Conservation (phyloP, 2,888 invertebrate genomes). For the Plebejus melissa region DNA sequence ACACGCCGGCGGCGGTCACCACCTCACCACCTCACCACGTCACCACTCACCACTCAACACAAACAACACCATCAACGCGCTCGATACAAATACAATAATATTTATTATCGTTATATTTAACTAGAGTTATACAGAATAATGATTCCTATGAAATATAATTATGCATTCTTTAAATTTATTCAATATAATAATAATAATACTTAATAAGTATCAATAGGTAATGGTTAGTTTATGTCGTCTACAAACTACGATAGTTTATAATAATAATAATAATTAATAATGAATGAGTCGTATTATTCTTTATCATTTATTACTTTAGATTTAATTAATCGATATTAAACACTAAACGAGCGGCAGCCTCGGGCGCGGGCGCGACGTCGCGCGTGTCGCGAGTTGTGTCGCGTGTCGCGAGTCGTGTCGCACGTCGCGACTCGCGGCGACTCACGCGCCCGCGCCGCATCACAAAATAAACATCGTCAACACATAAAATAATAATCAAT, state of each 20-base stretch:
- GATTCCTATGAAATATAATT: slow-evolving; percentile 81
- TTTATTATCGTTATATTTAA: slow-evolving; percentile 77
- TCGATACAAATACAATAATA: slow-evolving; percentile 66
- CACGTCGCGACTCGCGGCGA: slow-evolving; percentile 30
- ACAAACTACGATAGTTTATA: slow-evolving; percentile 75
- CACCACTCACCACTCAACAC: slow-evolving; percentile 21
- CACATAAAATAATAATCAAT: slow-evolving; percentile 80
- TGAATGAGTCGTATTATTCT: slow-evolving; percentile 76
- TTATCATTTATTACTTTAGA: slow-evolving; percentile 69
- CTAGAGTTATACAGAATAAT: slow-evolving; percentile 81
- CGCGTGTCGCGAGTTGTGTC: background rate
- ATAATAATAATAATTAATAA: slow-evolving; percentile 56
- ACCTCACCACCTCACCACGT: slow-evolving; percentile 1
- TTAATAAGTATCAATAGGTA: slow-evolving; percentile 79
- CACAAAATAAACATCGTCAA: slow-evolving; percentile 78
- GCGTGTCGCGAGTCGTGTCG: slow-evolving; percentile 10
- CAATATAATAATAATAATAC: slow-evolving; percentile 79
- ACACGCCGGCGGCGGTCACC: background rate
- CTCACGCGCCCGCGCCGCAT: slow-evolving; percentile 62
- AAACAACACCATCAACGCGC: slow-evolving; percentile 55
- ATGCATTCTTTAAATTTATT: slow-evolving; percentile 79
- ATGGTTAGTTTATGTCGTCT: slow-evolving; percentile 78
- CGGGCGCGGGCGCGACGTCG: slow-evolving; percentile 42
- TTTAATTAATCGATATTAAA: slow-evolving; percentile 72
- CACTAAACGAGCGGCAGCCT: slow-evolving; percentile 74